These are phyloP conservation scores for Ammodytes marinus DNA, from an alignment of 2,113 vertebrate genomes.

Conservation along the genomic window DNA sequence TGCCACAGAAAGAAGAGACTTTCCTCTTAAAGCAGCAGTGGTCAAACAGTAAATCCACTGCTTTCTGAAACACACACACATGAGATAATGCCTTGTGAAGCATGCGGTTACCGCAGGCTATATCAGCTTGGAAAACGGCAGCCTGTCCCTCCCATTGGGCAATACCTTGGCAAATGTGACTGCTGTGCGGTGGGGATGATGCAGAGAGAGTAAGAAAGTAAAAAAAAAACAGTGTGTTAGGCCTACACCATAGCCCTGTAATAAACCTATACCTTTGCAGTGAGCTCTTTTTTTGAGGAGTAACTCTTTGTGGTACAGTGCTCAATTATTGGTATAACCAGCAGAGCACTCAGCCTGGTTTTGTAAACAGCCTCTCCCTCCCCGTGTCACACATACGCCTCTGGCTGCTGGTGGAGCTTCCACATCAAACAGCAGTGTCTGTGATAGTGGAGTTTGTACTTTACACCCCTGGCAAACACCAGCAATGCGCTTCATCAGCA, in stretches of 20 bases:
- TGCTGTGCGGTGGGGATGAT: slow-evolving; percentile 55
- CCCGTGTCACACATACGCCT: slow-evolving; percentile 6
- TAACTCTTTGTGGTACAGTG: background rate
- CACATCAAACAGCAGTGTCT: slow-evolving; percentile 40
- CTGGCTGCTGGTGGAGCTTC: slow-evolving; percentile 40
- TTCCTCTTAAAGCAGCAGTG: slow-evolving; percentile 80
- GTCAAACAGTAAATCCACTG: slow-evolving; percentile 75
- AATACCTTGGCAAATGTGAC: slow-evolving; percentile 69
- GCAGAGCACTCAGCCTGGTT: background rate
- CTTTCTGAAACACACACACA: slow-evolving; percentile 73
- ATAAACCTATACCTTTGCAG: slow-evolving; percentile 13
- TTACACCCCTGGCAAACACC: slow-evolving; percentile 62
- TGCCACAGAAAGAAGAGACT: slow-evolving; percentile 82
- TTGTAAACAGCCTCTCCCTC: slow-evolving; percentile 44
- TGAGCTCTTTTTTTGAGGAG: background rate
- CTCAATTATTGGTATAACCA: slow-evolving; percentile 12
- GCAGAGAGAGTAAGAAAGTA: slow-evolving; percentile 51
- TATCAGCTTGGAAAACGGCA: slow-evolving; percentile 66
- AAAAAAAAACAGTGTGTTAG: slow-evolving; percentile 45
- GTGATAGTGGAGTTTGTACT: slow-evolving; percentile 62
- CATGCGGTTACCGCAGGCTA: slow-evolving; percentile 66
- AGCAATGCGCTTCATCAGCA: slow-evolving; percentile 40
- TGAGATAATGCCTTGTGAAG: slow-evolving; percentile 81
- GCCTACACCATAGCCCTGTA: slow-evolving; percentile 10
- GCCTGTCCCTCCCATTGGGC: slow-evolving; percentile 67